phyloP scores from a whole-genome alignment of 2,113 vertebrate species.

The Clinocottus analis region DNA sequence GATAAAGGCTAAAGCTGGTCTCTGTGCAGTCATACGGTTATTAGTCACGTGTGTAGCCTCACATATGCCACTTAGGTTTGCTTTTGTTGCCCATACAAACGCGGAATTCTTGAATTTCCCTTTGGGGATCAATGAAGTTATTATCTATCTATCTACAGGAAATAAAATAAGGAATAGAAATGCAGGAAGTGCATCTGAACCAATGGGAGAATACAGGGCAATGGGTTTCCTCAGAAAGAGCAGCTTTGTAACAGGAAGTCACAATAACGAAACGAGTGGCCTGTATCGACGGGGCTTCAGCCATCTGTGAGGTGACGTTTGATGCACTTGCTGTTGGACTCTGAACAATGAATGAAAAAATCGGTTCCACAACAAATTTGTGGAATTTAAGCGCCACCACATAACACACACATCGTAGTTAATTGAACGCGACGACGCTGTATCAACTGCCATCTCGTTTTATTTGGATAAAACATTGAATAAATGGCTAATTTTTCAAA shows the following conservation, averaged over 20 bases:
- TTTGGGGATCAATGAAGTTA: no score
- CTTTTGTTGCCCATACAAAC: conserved; percentile 27
- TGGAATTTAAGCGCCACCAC: not conserved
- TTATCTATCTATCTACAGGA: no score
- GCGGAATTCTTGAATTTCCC: no score
- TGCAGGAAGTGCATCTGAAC: conserved; percentile 45
- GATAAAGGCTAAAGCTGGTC: not conserved
- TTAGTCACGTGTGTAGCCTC: not conserved
- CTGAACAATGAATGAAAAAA: conserved; percentile 12
- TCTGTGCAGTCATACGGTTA: not conserved
- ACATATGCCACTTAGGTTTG: conserved; percentile 2
- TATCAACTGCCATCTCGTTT: not conserved
- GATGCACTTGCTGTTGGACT: not conserved
- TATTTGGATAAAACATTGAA: not conserved
- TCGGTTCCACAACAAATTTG: not conserved
- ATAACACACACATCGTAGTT: not conserved
- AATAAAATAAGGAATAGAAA: conserved; percentile 26
- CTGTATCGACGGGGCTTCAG: not conserved
- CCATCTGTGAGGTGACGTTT: not conserved
- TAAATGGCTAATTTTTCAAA: conserved; percentile 54
- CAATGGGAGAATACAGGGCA: no score
- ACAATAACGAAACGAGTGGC: not conserved
- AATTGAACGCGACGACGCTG: no score
- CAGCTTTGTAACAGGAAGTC: not conserved
- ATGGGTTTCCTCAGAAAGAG: not conserved